Base-by-base conservation (phyloP, 2,888 invertebrate genomes). In the Amorpha juglandis region DNA sequence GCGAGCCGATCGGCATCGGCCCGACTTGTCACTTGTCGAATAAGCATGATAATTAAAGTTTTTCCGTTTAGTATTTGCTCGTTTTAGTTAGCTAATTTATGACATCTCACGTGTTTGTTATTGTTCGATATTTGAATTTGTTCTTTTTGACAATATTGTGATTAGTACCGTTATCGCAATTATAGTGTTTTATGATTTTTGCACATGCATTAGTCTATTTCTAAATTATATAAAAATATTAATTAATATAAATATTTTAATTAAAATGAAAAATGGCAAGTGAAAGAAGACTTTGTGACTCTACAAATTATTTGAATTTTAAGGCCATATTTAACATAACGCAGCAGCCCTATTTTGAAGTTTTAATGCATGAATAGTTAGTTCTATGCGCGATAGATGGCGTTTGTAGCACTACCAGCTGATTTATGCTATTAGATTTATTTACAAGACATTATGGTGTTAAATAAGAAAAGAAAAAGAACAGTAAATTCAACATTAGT, bases 21-120 rank as follows among this genome's bases (percentile, higher is more conserved):
- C 81, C 88, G 86, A 88, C 91, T 90, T 92, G 92, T 91, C 92
- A 92, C 92, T 91, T 90, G 91, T 90, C 91, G 90, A 92, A 92
- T 91, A 90, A 91, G 89, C 89, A 92, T 90, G 87, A 90, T 91
- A 90, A 91, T 91, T 89, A 90, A 91, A 91, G 88, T 89, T 74
- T 72, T 66, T 63, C 48, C 67, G 63, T 65, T 66, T 69, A 58
- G 58, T 67, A 69, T 70, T 70, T 69, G 35, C 55, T 65, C 45
- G 27, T 62, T 51, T 42, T 42, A 42, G 38, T 52, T 38, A 62
- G 19, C 51, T 38, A 51, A 48, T 63, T 21, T 52, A 35, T 47
- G 51, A 52, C 48, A 33, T 16, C n/a, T 63, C 21, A 50, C n/a
- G 12, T 53, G 16, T 53, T 64, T 53, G 42, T 21, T 6, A 21